Conservation (phyloP, 2,888 invertebrate genomes). For the Tetropium fuscum region DNA sequence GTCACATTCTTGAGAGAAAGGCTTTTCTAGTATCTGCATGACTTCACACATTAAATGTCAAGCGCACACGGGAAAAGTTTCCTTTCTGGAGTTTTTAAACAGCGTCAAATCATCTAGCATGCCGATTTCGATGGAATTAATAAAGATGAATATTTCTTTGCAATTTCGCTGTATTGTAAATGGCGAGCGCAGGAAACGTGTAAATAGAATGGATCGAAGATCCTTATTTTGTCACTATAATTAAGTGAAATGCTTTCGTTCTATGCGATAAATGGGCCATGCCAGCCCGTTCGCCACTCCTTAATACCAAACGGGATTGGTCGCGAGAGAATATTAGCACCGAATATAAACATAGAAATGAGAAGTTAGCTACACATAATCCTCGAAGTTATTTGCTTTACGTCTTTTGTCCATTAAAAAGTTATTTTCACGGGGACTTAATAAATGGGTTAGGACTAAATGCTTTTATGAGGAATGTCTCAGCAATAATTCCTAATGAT, state of each 20-base stretch:
- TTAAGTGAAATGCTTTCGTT: slow-evolving; percentile 32
- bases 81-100: no score
- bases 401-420: no score
- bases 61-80: no score
- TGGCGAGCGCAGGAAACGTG: neutral
- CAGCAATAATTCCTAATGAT: no score
- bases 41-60: no score
- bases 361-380: neutral
- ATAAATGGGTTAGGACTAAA: no score
- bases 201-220: slow-evolving; percentile 24
- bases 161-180: neutral
- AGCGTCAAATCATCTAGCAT: no score
- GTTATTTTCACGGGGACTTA: no score
- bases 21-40: no score
- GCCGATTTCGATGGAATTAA: no score
- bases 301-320: slow-evolving; percentile 31
- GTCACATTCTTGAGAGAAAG: no score
- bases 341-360: neutral
- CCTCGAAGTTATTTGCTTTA: neutral
- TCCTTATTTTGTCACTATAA: slow-evolving; percentile 25
- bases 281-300: slow-evolving; percentile 36
- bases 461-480: no score
- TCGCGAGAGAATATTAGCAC: slow-evolving; percentile 11
- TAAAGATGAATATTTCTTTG: neutral
- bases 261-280: slow-evolving; percentile 14